Evolutionary conservation across 2,888 invertebrate genomes (phyloP).

Genomic region (Volucella bombylans): DNA sequence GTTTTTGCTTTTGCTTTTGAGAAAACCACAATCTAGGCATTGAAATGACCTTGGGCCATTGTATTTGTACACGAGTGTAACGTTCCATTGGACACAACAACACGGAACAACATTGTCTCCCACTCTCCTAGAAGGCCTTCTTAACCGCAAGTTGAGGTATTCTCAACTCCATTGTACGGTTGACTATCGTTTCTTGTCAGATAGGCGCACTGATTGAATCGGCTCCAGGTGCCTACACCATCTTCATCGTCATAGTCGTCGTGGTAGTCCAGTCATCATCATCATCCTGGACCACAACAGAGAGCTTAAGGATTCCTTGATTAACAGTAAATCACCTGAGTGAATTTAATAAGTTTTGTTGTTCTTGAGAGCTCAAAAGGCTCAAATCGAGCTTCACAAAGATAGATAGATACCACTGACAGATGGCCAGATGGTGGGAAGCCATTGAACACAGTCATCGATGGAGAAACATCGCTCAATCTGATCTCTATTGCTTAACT

Average conservation of each 20-base stretch:
- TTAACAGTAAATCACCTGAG: conserved; percentile 75
- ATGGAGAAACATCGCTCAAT: conserved; percentile 30
- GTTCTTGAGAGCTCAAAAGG: conserved; percentile 29
- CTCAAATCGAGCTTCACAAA: conserved; percentile 8
- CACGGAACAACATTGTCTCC: conserved; percentile 27
- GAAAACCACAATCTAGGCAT: conserved; percentile 57
- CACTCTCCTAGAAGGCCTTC: conserved; percentile 33
- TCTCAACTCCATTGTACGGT: conserved; percentile 1
- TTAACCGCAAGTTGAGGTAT: conserved; percentile 56
- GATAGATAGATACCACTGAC: conserved; percentile 29
- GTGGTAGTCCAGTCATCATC: neutral
- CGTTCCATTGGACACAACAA: neutral
- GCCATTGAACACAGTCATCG: conserved; percentile 54
- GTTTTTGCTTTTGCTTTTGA: conserved; percentile 11
- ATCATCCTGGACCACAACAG: conserved; percentile 41
- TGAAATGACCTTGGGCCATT: conserved; percentile 74
- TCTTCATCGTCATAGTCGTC: conserved; percentile 20
- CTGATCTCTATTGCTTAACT: conserved; percentile 67
- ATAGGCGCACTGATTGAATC: conserved; percentile 65
- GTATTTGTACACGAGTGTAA: conserved; percentile 4
- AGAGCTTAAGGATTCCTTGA: conserved; percentile 64
- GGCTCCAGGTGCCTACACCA: conserved; percentile 44
- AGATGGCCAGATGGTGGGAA: conserved; percentile 35
- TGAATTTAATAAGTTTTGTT: conserved; percentile 70
- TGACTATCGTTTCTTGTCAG: conserved; percentile 33